Evolutionary conservation across 2,888 invertebrate species (phyloP).

Genomic region (Eilema griseolum): DNA sequence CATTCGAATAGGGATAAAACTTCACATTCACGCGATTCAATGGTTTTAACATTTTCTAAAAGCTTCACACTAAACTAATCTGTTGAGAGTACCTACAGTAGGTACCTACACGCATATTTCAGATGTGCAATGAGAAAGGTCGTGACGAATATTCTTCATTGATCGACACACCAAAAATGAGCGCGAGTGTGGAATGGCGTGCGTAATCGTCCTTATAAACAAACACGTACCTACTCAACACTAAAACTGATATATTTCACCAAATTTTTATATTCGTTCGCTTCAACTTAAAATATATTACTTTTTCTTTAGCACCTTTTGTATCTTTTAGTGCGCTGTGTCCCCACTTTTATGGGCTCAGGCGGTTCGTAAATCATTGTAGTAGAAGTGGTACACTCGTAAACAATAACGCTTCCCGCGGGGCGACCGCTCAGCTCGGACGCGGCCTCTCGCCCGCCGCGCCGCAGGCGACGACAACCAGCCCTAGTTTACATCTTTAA

Average conservation of each 20-base stretch:
- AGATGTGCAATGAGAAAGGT: constrained; percentile 59
- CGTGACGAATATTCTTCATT: constrained; percentile 66
- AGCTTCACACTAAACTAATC: neutral
- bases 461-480: constrained; percentile 28
- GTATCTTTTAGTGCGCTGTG: constrained; percentile 85
- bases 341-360: constrained; percentile 84
- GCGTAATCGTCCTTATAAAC: constrained; percentile 82
- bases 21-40: neutral
- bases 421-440: constrained; percentile 52
- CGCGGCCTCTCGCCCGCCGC: constrained; percentile 26
- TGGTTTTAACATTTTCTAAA: neutral
- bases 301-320: constrained; percentile 87
- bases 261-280: constrained; percentile 84
- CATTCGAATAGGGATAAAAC: neutral
- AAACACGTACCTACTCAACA: constrained; percentile 80
- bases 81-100: constrained; percentile 7
- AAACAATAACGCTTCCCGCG: constrained; percentile 78
- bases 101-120: constrained; percentile 35
- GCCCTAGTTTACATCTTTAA: constrained; percentile 21
- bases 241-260: constrained; percentile 86
- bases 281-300: constrained; percentile 85
- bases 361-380: constrained; percentile 86
- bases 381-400: constrained; percentile 83
- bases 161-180: constrained; percentile 54
- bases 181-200: constrained; percentile 75